Evolutionary conservation across 2,888 invertebrate species (phyloP).

Genomic region (Asteroscopus sphinx): DNA sequence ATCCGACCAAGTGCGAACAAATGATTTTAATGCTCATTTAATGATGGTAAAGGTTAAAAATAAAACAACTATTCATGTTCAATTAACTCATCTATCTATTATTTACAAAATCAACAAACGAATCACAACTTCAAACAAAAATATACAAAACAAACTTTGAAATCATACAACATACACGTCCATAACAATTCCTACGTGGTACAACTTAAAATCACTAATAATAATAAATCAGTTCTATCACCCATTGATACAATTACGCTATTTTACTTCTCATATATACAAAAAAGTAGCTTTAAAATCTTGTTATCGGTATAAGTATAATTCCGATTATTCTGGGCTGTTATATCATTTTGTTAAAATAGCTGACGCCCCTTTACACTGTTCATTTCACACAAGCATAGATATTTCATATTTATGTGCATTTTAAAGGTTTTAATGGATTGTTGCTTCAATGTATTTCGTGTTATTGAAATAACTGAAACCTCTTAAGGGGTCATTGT

Average conservation of each 20-base stretch:
- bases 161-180: slow-evolving; percentile 70
- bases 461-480: too few species aligned
- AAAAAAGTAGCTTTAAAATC: slow-evolving; percentile 28
- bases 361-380: slow-evolving; percentile 4
- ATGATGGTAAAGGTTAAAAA: slow-evolving; percentile 16
- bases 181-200: slow-evolving; percentile 81
- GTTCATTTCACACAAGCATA: slow-evolving; percentile 25
- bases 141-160: slow-evolving; percentile 77
- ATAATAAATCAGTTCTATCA: slow-evolving; percentile 62
- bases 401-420: slow-evolving; percentile 17
- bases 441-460: background rate
- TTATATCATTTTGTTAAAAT: background rate
- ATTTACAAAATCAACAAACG: slow-evolving; percentile 87
- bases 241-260: slow-evolving; percentile 55
- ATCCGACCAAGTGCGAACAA: too few species aligned
- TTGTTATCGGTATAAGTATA: slow-evolving; percentile 9
- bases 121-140: slow-evolving; percentile 81
- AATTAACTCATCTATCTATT: slow-evolving; percentile 86
- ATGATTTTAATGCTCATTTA: too few species aligned
- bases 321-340: slow-evolving; percentile 19
- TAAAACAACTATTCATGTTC: slow-evolving; percentile 61
- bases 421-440: slow-evolving; percentile 20
- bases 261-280: slow-evolving; percentile 35
- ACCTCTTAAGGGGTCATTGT: too few species aligned
- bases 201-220: slow-evolving; percentile 72